Conservation (phyloP, 2,888 invertebrate species). For the Elmis aenea region DNA sequence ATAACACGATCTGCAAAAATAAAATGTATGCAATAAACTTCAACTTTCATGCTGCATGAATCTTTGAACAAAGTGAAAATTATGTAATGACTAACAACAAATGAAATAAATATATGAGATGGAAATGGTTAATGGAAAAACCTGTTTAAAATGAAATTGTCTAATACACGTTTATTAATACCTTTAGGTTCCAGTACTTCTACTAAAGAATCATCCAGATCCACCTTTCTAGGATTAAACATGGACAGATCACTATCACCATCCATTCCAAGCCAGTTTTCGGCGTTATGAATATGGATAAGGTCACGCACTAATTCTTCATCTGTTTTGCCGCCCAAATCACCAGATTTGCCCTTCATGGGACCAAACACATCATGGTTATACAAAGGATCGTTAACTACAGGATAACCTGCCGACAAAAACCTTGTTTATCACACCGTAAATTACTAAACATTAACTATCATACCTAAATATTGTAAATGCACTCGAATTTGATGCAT, state of each 20-base stretch:
- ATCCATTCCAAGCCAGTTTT: slow-evolving; percentile 90
- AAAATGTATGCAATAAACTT: no score
- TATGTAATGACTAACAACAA: no score
- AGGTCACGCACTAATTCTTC: slow-evolving; percentile 84
- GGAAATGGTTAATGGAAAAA: no score
- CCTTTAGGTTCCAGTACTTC: slow-evolving; percentile 44
- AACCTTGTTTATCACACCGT: no score
- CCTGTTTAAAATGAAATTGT: no score
- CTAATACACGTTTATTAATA: no score
- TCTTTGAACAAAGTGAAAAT: no score
- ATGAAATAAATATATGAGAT: no score
- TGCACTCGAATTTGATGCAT: slow-evolving; percentile 99
- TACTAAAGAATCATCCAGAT: slow-evolving; percentile 55
- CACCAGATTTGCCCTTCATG: slow-evolving; percentile 81
- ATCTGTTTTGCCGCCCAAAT: slow-evolving; percentile 82
- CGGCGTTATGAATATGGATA: slow-evolving; percentile 88
- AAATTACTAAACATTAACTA: slow-evolving; percentile 4
- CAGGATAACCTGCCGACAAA: slow-evolving; percentile 77
- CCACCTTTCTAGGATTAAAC: slow-evolving; percentile 68
- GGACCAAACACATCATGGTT: slow-evolving; percentile 96
- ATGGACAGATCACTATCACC: slow-evolving; percentile 79
- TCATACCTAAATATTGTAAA: slow-evolving; percentile 87
- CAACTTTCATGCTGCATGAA: no score
- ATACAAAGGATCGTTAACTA: slow-evolving; percentile 95
- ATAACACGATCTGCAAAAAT: slow-evolving; percentile 38